A percentile compares a stretch with the other conserved stretches of the same genome.
Evolutionary conservation across 2,888 invertebrate genomes (phyloP).

Genomic region (Troides oblongomaculatus): DNA sequence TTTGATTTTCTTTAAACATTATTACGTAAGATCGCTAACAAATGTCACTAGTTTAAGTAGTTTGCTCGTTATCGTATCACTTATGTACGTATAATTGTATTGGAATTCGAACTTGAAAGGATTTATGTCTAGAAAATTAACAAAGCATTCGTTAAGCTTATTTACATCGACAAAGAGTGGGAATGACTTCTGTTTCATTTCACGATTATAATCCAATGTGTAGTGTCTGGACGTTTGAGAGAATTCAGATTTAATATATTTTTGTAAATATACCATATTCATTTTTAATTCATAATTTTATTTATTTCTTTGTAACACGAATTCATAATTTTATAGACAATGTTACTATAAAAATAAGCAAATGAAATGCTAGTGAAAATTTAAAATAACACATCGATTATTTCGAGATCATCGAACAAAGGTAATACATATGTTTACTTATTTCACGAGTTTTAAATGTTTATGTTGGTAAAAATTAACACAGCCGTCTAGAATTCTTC

Average conservation of each 20-base stretch:
- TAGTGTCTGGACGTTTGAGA: neutral
- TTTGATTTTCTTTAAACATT: neutral
- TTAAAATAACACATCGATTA: no score
- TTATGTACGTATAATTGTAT: slow-evolving; percentile 16
- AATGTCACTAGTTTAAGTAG: slow-evolving; percentile 20
- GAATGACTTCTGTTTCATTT: slow-evolving; percentile 12
- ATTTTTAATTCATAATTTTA: no score
- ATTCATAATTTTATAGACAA: no score
- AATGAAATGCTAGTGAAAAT: no score
- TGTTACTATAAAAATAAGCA: no score
- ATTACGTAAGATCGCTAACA: neutral
- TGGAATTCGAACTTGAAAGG: slow-evolving; percentile 20
- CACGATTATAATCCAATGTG: neutral
- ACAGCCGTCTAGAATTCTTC: no score
- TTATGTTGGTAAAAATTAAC: no score
- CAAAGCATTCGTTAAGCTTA: slow-evolving; percentile 17
- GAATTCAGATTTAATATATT: neutral
- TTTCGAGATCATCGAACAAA: no score
- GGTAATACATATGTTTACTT: no score
- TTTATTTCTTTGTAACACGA: no score
- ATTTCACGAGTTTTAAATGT: no score
- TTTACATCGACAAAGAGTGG: slow-evolving; percentile 10
- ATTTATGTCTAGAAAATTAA: slow-evolving; percentile 18
- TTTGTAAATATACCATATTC: no score
- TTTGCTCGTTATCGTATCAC: neutral